A percentile compares a stretch with the other conserved stretches of the same genome.
phyloP scores from a whole-genome alignment of 2,113 vertebrate species.

The Percopsis transmontana region DNA sequence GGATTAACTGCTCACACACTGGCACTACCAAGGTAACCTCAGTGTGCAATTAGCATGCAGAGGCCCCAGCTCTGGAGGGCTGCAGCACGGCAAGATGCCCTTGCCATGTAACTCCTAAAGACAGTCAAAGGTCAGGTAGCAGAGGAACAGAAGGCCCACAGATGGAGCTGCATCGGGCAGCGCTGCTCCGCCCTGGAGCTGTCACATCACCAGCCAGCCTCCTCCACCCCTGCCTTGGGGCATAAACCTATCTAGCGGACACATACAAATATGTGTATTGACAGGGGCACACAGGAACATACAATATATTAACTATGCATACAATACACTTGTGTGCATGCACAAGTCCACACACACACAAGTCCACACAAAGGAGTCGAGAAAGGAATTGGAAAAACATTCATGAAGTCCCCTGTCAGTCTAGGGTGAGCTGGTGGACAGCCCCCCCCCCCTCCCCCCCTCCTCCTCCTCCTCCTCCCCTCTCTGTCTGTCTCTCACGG shows the following conservation, averaged over 20 bases:
- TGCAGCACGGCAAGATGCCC: conserved; percentile 49
- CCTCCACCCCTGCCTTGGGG: conserved; percentile 25
- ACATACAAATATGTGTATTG: background rate
- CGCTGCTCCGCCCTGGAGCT: conserved; percentile 51
- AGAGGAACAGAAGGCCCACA: conserved; percentile 72
- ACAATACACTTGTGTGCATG: too few relatives aligned
- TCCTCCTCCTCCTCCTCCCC: background rate
- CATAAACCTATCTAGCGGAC: background rate
- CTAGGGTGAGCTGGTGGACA: conserved; percentile 62
- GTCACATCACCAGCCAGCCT: conserved; percentile 56
- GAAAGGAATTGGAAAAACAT: too few relatives aligned
- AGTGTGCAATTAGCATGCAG: conserved; percentile 24
- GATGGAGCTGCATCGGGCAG: conserved; percentile 63
- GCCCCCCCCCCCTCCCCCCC: background rate
- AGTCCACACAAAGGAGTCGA: background rate
- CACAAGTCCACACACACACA: conserved; percentile 1
- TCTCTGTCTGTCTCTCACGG: conserved; percentile 13
- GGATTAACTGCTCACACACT: background rate
- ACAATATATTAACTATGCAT: too few relatives aligned
- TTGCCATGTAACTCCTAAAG: conserved; percentile 73
- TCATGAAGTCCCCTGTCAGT: too few relatives aligned
- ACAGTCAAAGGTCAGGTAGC: conserved; percentile 72
- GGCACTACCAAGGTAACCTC: conserved; percentile 9
- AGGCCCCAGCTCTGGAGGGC: conserved; percentile 30
- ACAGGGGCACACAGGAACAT: background rate